Evolutionary conservation across 2,888 invertebrate species (phyloP), one percentile per base, ranked within the genome.

Genomic region (Protonemura montana): DNA sequence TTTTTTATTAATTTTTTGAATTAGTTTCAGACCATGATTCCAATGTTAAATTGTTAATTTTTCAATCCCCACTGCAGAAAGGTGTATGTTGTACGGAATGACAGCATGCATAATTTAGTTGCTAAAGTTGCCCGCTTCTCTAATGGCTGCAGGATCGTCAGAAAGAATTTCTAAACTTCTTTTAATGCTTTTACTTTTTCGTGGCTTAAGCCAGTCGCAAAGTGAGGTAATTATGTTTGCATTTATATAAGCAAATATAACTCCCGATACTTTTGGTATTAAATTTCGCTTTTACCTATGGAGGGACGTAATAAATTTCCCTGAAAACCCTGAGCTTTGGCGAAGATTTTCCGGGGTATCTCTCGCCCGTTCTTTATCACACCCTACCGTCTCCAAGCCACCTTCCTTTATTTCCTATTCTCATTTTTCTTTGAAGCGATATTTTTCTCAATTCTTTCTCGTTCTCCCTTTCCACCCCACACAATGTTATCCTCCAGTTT

Each of bases 381-480:
- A 13, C 25, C 84, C n/a, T 27, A 27, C 83, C 42, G 59, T 16
- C 84, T 25, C 27, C 1, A 3, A 26, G 76, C 59, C 84, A 59
- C 42, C 84, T 59, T 84, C 76, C 84, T 84, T 84, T 84, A 84
- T 84, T 84, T 84, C 76, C 84, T 76, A 76, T 84, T 84, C 84
- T 76, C 84, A 76, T 27, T 84, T 84, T 84, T 76, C 82, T 81
- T 76, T 84, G 76, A 84, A 7, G 59, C 59, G 59, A 84, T 84
- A 84, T 84, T 84, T 84, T 84, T 84, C 84, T 84, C 59, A 59
- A 84, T 84, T 84, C 84, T 76, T 84, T 84, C 29, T 84, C 59
- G 28, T 27, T 83, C 83, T 42, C 6, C 41, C 21, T 21, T 59
- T 59, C 59, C 59, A 25, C 30, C 83, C 30, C 82, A 28, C 82